Conservation (phyloP, 30 jellyfish, hydroid and myxozoan species). For the Aurelia aurita region DNA sequence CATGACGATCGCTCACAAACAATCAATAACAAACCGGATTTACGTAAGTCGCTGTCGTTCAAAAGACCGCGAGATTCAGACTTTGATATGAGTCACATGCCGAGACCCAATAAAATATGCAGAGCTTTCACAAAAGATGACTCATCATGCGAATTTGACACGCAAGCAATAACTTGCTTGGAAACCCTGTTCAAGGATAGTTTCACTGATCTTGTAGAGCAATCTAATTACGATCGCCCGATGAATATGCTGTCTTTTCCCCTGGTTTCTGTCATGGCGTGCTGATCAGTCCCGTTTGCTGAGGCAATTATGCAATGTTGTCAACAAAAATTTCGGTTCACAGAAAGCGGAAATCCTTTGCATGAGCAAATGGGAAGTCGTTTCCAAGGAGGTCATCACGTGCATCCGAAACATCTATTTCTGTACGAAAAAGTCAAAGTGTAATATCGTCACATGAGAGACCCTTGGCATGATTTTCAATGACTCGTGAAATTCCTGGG, state of each 20-base stretch:
- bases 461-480: no score
- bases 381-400: constrained; percentile 8
- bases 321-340: not conserved
- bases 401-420: not conserved
- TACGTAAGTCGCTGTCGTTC: constrained; percentile 65
- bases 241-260: constrained; percentile 36
- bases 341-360: constrained; percentile 10
- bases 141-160: constrained; percentile 66
- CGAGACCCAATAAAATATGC: constrained; percentile 72
- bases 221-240: constrained; percentile 21
- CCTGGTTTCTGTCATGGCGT: constrained; percentile 73
- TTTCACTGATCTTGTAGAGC: constrained; percentile 51
- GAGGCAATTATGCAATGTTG: not conserved
- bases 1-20: constrained; percentile 3
- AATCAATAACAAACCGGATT: constrained; percentile 37
- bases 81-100: constrained; percentile 74
- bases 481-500: no score
- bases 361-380: not conserved
- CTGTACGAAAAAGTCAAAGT: no score
- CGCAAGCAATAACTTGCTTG: constrained; percentile 71
- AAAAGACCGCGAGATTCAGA: constrained; percentile 83
- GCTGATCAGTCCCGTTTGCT: constrained; percentile 28
- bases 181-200: constrained; percentile 72
- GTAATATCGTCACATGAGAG: no score
- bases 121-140: constrained; percentile 17